These are phyloP conservation scores for Strix occidentalis DNA, from an alignment of 2,797 vertebrate species.

Conservation along the genomic window DNA sequence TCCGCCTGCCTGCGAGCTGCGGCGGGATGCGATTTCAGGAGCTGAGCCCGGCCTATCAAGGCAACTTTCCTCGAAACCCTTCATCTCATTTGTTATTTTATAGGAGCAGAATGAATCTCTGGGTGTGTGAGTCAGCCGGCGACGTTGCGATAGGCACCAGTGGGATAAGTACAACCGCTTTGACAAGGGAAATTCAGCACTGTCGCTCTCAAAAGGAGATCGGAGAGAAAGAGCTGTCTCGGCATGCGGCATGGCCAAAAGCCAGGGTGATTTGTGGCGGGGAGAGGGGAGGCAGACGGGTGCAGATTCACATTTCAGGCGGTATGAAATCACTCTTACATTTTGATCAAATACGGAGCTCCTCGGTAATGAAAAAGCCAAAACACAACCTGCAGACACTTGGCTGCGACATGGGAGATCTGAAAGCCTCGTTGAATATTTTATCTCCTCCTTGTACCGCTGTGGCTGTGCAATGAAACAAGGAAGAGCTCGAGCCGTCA, in stretches of 20 bases:
- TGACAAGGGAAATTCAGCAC: background rate
- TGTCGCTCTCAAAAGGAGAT: background rate
- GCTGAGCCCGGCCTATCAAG: background rate
- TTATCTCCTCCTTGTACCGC: background rate
- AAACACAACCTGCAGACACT: background rate
- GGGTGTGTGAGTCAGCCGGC: background rate
- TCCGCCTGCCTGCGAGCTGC: rapidly evolving
- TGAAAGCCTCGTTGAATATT: background rate
- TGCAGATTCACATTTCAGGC: background rate
- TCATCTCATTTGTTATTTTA: background rate
- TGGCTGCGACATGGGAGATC: background rate
- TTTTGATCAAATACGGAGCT: background rate
- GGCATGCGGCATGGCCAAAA: background rate
- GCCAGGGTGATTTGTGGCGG: background rate
- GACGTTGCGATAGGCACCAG: background rate
- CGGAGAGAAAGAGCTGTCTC: background rate
- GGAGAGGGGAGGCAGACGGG: background rate
- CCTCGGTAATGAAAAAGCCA: background rate
- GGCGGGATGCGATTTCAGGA: background rate
- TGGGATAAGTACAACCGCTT: background rate
- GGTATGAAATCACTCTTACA: background rate
- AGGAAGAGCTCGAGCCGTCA: rapidly evolving
- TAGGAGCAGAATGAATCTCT: background rate
- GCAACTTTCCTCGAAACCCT: slow-evolving; percentile 31
- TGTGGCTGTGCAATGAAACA: background rate